Percentiles rank a stretch among this genome's conserved stretches.
These are phyloP conservation scores for Scomber colias DNA, from an alignment of 2,113 vertebrate species.

Conservation along the genomic window DNA sequence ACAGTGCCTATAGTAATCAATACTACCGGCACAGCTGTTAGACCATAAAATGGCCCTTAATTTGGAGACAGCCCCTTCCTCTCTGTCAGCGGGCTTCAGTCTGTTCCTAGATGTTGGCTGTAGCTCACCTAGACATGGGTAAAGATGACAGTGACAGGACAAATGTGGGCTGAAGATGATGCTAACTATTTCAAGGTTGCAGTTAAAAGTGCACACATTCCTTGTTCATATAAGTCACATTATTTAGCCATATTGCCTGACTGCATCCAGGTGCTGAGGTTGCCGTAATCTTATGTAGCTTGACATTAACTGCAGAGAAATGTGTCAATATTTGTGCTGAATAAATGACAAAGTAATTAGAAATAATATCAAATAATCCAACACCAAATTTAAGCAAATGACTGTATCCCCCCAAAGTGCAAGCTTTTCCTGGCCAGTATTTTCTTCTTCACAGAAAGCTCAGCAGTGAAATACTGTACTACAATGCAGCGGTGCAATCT, in stretches of 20 bases:
- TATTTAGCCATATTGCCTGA: background rate
- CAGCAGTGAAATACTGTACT: slow-evolving; percentile 65
- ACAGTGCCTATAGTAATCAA: slow-evolving; percentile 79
- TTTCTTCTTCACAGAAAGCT: slow-evolving; percentile 23
- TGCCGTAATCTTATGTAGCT: no score
- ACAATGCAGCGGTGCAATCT: slow-evolving; percentile 66
- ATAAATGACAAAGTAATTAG: background rate
- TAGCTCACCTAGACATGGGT: slow-evolving; percentile 41
- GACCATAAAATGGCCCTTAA: slow-evolving; percentile 72
- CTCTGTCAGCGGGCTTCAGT: slow-evolving; percentile 29
- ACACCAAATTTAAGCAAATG: background rate
- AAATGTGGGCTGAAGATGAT: background rate
- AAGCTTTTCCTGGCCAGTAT: slow-evolving; percentile 15
- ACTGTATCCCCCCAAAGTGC: background rate
- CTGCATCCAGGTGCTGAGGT: background rate
- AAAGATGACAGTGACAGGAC: slow-evolving; percentile 26
- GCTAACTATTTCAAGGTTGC: background rate
- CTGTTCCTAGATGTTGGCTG: slow-evolving; percentile 17
- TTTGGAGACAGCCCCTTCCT: slow-evolving; percentile 58
- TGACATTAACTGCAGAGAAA: background rate
- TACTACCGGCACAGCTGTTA: slow-evolving; percentile 83
- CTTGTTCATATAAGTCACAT: background rate
- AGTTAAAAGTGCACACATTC: background rate
- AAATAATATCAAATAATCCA: background rate
- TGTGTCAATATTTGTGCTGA: background rate